Conservation (phyloP, 2,888 invertebrate genomes). For the Eupithecia centaureata region DNA sequence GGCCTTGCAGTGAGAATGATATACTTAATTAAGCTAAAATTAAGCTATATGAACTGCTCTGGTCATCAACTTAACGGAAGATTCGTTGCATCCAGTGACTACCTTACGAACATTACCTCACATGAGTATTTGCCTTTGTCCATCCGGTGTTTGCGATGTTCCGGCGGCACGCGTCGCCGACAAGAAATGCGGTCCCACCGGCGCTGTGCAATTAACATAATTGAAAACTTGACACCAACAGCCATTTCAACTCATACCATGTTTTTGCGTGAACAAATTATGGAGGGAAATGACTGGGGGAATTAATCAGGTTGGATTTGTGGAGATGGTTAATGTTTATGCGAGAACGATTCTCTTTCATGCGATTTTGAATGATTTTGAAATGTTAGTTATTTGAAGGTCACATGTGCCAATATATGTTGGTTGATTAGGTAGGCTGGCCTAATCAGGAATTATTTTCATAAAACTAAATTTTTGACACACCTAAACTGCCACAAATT, state of each 20-base stretch:
- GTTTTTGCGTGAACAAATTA: slow-evolving; percentile 8
- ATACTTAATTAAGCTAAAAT: too few species aligned
- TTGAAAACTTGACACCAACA: slow-evolving; percentile 58
- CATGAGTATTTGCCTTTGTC: slow-evolving; percentile 22
- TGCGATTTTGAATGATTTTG: background rate
- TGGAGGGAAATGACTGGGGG: slow-evolving; percentile 6
- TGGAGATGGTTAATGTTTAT: background rate
- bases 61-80: too few species aligned
- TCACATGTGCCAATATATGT: background rate
- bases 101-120: background rate
- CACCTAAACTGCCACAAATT: too few species aligned
- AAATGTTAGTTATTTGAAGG: background rate
- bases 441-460: too few species aligned
- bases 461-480: too few species aligned
- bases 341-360: background rate
- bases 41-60: too few species aligned
- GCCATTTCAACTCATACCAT: slow-evolving; percentile 12
- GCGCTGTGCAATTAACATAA: slow-evolving; percentile 63
- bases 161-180: slow-evolving; percentile 51
- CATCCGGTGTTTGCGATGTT: slow-evolving; percentile 30
- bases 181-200: slow-evolving; percentile 53
- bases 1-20: background rate
- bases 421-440: too few species aligned
- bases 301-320: slow-evolving; percentile 1
- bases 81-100: background rate